These are phyloP conservation scores for Dipodomys spectabilis DNA, from an alignment of 2,113 vertebrate genomes.

Conservation along the genomic window DNA sequence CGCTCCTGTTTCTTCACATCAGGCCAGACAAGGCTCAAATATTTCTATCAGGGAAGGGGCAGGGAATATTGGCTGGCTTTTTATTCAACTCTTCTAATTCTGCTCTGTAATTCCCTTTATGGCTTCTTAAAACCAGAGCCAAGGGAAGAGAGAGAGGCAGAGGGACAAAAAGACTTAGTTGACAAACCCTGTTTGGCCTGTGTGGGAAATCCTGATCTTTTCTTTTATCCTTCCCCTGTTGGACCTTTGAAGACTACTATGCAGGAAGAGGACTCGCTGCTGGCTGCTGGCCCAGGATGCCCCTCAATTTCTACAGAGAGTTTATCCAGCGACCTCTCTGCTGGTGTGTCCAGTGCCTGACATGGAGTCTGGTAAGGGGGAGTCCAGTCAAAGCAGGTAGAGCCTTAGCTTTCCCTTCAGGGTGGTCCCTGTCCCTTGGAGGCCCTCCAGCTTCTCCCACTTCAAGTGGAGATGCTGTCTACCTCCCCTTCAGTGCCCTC, in stretches of 20 bases:
- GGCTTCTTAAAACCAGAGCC: background rate
- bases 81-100: background rate
- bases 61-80: background rate
- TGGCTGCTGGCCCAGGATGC: too few relatives aligned
- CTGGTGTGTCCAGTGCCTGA: background rate
- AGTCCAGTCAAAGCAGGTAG: background rate
- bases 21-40: background rate
- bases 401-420: background rate
- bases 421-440: background rate
- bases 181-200: rapidly evolving
- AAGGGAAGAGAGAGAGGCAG: background rate
- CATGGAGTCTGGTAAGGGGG: too few relatives aligned
- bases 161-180: background rate
- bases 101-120: background rate
- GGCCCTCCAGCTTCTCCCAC: background rate
- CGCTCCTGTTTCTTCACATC: background rate
- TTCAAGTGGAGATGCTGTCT: background rate
- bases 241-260: background rate
- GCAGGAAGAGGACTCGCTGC: background rate
- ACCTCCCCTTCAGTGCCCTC: background rate
- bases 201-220: background rate
- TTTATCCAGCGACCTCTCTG: background rate
- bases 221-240: background rate
- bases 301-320: background rate
- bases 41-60: background rate